Evolutionary conservation across 2,888 invertebrate species (phyloP).

Genomic region (Meiosimyza platycephala): DNA sequence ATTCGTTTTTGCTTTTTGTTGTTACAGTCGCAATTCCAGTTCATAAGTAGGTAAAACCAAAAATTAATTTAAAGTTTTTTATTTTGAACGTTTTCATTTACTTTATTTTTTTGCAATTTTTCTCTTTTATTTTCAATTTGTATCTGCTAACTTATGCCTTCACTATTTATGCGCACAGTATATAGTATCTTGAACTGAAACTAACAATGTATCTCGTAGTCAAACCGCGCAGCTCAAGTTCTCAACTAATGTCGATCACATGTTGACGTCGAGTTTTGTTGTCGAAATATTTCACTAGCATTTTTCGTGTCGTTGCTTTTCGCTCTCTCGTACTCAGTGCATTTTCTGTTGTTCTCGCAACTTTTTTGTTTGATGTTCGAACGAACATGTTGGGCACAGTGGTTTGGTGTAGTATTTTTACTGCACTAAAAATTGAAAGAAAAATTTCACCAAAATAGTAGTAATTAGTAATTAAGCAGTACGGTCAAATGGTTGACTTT

Average conservation of each 20-base stretch:
- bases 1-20: neutral
- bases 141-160: neutral
- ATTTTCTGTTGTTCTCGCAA: neutral
- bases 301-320: neutral
- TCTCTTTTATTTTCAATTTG: slow-evolving; percentile 16
- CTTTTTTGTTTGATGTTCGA: neutral
- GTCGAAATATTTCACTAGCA: slow-evolving; percentile 5
- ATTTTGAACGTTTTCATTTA: slow-evolving; percentile 3
- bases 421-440: too few relatives aligned
- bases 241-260: slow-evolving; percentile 55
- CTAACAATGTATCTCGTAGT: neutral
- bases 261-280: slow-evolving; percentile 54
- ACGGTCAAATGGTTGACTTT: too few relatives aligned
- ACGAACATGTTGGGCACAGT: neutral
- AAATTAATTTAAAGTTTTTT: slow-evolving; percentile 29
- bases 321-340: slow-evolving; percentile 2
- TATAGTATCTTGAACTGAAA: too few relatives aligned
- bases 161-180: neutral
- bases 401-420: neutral
- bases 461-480: too few relatives aligned
- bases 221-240: slow-evolving; percentile 48
- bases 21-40: slow-evolving; percentile 53
- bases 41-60: slow-evolving; percentile 44
- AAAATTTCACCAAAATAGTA: too few relatives aligned
- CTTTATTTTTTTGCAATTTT: slow-evolving; percentile 17